A percentile compares a stretch with the other conserved stretches of the same genome.
phyloP scores from a whole-genome alignment of 2,113 vertebrate species.

The Polypterus senegalus region DNA sequence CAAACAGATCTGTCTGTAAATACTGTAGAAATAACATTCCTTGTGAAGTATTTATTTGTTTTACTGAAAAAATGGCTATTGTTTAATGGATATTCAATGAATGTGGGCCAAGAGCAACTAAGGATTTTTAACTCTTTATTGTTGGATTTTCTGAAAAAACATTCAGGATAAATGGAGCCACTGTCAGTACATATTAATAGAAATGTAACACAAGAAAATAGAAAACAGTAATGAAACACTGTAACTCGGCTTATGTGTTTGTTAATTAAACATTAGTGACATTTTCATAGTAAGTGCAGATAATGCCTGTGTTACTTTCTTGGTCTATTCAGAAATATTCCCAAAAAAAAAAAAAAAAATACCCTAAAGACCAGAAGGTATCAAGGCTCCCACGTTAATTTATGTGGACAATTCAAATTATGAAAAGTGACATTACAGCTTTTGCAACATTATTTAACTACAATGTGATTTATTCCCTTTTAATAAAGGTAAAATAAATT shows the following conservation, averaged over 20 bases:
- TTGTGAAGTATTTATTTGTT: too few species aligned
- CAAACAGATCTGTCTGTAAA: too few species aligned
- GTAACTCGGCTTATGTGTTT: background rate
- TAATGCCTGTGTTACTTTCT: constrained; percentile 12
- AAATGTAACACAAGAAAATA: constrained; percentile 26
- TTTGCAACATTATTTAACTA: constrained; percentile 38
- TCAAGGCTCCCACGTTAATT: constrained; percentile 31
- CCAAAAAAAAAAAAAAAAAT: background rate
- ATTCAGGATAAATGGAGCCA: too few species aligned
- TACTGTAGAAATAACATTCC: too few species aligned
- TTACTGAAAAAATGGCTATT: too few species aligned
- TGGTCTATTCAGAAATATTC: constrained; percentile 13
- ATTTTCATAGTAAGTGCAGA: constrained; percentile 35
- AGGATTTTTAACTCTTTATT: too few species aligned
- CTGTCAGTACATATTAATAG: constrained; percentile 24
- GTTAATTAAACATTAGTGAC: constrained; percentile 31
- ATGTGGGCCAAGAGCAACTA: too few species aligned
- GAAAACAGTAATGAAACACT: background rate
- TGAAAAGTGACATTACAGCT: constrained; percentile 54
- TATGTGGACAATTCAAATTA: constrained; percentile 29
- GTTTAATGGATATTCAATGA: too few species aligned
- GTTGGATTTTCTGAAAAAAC: too few species aligned
- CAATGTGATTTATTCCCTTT: constrained; percentile 27
- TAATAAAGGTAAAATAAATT: constrained; percentile 36
- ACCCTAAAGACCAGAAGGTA: constrained; percentile 33